Evolutionary conservation across 1,140 invertebrate genomes (phyloP), one percentile per base, ranked within the genome.

Genomic region (Pectinophora gossypiella): DNA sequence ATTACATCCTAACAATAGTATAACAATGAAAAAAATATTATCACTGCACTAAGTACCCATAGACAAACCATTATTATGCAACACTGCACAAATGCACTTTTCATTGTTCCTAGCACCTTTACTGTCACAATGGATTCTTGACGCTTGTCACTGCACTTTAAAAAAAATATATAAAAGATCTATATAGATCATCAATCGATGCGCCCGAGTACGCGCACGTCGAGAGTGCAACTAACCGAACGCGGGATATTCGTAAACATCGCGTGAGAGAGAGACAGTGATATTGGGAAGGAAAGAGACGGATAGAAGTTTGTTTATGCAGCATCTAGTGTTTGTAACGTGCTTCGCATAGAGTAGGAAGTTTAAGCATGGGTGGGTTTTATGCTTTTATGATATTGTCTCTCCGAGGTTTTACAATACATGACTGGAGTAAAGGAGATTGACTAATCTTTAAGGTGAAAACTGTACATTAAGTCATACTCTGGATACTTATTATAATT

Each of bases 161-260:
- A n/a, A n/a, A 43, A 35, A 48, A 32, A 43, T 44, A 44, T 18
- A 45, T 19, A 51, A 62, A 56, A 43, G 48, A 70, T 67, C 61
- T 63, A 62, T n/a, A n/a, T 68, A 53, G 53, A 66, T 62, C 60
- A 56, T 43, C 13, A 19, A 56, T 43, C 16, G 19, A 61, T 51
- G 51, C 66, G 63, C 55, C 48, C 22, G 38, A 1, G 19, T 49
- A 55, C 63, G 66, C 64, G 59, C 61, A 54, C 54, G 51, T 40
- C 48, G 32, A 19, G 22, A 21, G 50, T 18, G 51, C 60, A 58
- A 79, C 76, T 76, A 57, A 56, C 36, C 42, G 32, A 12, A 50
- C 43, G 50, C 58, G 63, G 62, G 58, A 72, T 73, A 72, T 70
- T 40, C 59, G 68, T 82, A 82, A 79, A 78, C 77, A 81, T 44